phyloP scores from a whole-genome alignment of 2,797 vertebrate species.

The Smutsia gigantea region DNA sequence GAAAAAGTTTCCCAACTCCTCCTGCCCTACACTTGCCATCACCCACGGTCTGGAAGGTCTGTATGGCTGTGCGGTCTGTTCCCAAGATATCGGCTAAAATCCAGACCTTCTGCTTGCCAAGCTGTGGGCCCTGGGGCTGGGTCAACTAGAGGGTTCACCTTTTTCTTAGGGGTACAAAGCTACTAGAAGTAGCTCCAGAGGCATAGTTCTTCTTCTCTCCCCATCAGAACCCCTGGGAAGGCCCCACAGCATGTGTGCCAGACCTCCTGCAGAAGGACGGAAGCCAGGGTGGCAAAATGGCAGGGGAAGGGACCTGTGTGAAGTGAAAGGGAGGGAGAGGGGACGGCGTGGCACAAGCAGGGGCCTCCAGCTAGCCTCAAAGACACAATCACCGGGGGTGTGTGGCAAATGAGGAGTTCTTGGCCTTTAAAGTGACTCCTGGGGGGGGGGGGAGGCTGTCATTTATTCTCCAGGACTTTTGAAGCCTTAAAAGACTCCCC shows the following conservation, averaged over 20 bases:
- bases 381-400: not conserved
- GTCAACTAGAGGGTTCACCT: too few species aligned
- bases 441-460: not conserved
- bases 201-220: not conserved
- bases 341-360: too few species aligned
- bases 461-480: slow-evolving; percentile 51
- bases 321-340: not conserved
- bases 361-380: not conserved
- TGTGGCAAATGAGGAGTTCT: not conserved
- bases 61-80: accelerated
- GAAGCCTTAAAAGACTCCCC: slow-evolving; percentile 23
- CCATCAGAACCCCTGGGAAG: not conserved
- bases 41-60: not conserved
- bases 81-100: not conserved
- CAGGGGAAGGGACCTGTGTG: not conserved
- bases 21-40: not conserved
- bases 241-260: not conserved
- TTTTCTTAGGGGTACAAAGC: not conserved
- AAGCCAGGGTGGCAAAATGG: not conserved
- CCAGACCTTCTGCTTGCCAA: not conserved
- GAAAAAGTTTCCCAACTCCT: not conserved
- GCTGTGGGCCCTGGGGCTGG: not conserved
- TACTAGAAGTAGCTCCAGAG: not conserved
- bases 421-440: slow-evolving; percentile 60
- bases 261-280: not conserved